Evolutionary conservation across 2,797 vertebrate genomes (phyloP).

Genomic region (Novumbra hubbsi): DNA sequence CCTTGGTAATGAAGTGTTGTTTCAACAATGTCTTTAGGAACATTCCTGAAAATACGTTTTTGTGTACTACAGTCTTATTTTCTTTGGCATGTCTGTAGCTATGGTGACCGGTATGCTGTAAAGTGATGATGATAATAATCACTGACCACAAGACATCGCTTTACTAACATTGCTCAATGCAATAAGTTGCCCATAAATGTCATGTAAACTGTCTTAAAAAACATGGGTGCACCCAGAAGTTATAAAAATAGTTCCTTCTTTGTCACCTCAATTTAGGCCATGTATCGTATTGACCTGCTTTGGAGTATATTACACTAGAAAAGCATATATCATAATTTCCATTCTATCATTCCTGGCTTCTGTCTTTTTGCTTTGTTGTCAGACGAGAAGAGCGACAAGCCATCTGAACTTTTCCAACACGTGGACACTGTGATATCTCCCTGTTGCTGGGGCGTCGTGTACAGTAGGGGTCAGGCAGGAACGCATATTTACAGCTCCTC

Average conservation of each 20-base stretch:
- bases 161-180: too few relatives aligned
- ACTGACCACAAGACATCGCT: too few relatives aligned
- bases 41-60: not conserved
- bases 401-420: not conserved
- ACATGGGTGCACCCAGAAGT: too few relatives aligned
- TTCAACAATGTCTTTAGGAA: not conserved
- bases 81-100: not conserved
- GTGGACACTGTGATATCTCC: not conserved
- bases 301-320: not conserved
- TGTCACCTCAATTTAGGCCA: too few relatives aligned
- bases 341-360: not conserved
- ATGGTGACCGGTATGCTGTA: not conserved
- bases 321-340: not conserved
- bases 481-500: not conserved
- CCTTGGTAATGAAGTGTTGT: not conserved
- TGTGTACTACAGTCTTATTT: not conserved
- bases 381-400: not conserved
- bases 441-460: not conserved
- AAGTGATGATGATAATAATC: too few relatives aligned
- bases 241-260: too few relatives aligned
- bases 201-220: too few relatives aligned
- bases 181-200: too few relatives aligned
- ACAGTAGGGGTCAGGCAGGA: not conserved
- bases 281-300: not conserved
- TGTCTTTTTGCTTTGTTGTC: not conserved